Conservation (phyloP, 2,113 vertebrate species). For the Alaudala cheleensis region DNA sequence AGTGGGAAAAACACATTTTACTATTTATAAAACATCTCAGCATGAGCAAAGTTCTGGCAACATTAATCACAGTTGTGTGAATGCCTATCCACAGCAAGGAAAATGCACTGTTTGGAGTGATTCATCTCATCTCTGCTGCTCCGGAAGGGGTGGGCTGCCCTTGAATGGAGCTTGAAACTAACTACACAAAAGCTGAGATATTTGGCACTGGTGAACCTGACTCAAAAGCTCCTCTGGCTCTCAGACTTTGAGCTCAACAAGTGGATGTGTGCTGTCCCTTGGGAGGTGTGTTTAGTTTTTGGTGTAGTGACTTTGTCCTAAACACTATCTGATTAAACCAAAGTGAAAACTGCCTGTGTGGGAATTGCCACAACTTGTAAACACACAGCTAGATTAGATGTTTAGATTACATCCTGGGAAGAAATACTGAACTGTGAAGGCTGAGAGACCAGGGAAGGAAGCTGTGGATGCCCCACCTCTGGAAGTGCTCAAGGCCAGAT, state of each 20-base stretch:
- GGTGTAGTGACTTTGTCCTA: not conserved
- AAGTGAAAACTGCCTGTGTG: not conserved
- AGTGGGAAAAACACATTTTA: slow-evolving; percentile 31
- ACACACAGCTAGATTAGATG: not conserved
- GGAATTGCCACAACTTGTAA: not conserved
- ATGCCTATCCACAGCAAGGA: not conserved
- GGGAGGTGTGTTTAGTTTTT: not conserved
- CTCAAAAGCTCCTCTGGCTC: not conserved
- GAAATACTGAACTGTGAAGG: not conserved
- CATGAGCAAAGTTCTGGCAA: slow-evolving; percentile 32
- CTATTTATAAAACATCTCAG: slow-evolving; percentile 58
- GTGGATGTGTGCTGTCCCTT: not conserved
- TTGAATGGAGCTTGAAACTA: not conserved
- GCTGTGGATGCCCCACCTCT: not conserved
- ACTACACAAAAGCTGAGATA: not conserved
- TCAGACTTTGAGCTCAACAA: not conserved
- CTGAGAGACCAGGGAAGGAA: not conserved
- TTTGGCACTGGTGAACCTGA: not conserved
- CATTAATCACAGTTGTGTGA: slow-evolving; percentile 53
- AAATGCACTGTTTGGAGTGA: not conserved
- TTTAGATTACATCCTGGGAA: not conserved
- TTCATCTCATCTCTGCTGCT: not conserved
- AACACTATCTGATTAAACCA: not conserved
- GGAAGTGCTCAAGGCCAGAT: not conserved
- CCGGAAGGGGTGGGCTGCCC: not conserved